These are phyloP conservation scores for Microtus californicus DNA, from an alignment of 2,797 vertebrate species.

Conservation along the genomic window DNA sequence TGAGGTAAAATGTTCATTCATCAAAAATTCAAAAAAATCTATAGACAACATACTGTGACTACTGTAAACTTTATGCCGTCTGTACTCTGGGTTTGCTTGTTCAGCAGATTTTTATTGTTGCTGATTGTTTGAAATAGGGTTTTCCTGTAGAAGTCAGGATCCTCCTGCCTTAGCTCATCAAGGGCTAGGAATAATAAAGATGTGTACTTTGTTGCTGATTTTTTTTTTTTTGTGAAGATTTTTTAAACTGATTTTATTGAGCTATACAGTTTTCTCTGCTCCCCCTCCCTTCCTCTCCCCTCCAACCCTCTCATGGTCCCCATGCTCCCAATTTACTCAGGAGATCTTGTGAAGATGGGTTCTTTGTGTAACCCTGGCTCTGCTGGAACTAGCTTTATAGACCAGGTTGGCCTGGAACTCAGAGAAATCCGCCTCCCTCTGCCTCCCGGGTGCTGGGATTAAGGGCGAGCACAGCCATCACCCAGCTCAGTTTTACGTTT, in stretches of 20 bases:
- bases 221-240: not conserved
- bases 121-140: not conserved
- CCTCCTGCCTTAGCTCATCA: not conserved
- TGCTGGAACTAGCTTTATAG: not conserved
- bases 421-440: not conserved
- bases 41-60: not conserved
- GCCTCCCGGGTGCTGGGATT: not conserved
- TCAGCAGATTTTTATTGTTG: not conserved
- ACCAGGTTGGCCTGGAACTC: no score
- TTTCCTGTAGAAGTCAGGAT: not conserved
- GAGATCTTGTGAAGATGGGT: not conserved
- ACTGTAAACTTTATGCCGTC: not conserved
- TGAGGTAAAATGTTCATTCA: constrained; percentile 90
- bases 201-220: not conserved
- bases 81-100: not conserved
- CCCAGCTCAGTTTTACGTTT: not conserved
- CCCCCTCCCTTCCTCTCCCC: no score
- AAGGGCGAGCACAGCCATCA: not conserved
- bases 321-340: no score
- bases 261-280: no score
- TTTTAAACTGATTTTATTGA: no score
- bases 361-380: not conserved
- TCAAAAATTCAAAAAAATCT: not conserved
- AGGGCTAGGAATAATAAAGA: not conserved
- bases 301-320: no score